Percentiles rank a stretch among this genome's conserved stretches.
Evolutionary conservation across 2,888 invertebrate species (phyloP).

Genomic region (Lampropteryx suffumata): DNA sequence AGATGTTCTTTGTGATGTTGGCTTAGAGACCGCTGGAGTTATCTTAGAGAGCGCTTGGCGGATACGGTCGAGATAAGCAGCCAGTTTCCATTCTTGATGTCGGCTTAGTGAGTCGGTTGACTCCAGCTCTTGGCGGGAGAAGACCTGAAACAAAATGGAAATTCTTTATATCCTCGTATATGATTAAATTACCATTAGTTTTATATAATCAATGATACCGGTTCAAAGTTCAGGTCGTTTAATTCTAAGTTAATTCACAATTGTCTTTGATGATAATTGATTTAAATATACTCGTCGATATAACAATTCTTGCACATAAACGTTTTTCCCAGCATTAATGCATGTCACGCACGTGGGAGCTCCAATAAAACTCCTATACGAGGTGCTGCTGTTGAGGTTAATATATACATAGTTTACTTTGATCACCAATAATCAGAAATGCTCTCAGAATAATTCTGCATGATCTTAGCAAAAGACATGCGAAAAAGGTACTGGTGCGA

Average conservation of each 20-base stretch:
- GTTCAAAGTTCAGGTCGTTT: slow-evolving; percentile 5
- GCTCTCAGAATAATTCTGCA: too few relatives aligned
- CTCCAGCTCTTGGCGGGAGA: slow-evolving; percentile 81
- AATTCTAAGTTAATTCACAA: slow-evolving; percentile 10
- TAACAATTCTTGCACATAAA: slow-evolving; percentile 1
- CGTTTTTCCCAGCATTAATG: not conserved
- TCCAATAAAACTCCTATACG: too few relatives aligned
- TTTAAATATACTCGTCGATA: slow-evolving; percentile 2
- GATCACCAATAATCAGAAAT: too few relatives aligned
- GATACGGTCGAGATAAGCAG: slow-evolving; percentile 77
- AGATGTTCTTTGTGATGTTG: slow-evolving; percentile 59
- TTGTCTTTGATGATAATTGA: slow-evolving; percentile 11
- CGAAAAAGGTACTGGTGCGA: too few relatives aligned
- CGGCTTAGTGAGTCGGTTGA: slow-evolving; percentile 70
- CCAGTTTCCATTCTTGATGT: slow-evolving; percentile 81
- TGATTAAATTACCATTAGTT: not conserved
- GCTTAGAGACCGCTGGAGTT: slow-evolving; percentile 67
- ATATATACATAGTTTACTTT: too few relatives aligned
- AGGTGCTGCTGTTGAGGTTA: not conserved
- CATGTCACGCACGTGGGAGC: too few relatives aligned
- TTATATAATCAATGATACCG: not conserved
- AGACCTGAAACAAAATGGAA: slow-evolving; percentile 71
- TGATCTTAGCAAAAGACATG: too few relatives aligned
- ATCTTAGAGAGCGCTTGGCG: slow-evolving; percentile 71
- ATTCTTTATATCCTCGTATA: not conserved